phyloP scores from a whole-genome alignment of 2,888 invertebrate genomes.

The Caenorhabditis japonica region DNA sequence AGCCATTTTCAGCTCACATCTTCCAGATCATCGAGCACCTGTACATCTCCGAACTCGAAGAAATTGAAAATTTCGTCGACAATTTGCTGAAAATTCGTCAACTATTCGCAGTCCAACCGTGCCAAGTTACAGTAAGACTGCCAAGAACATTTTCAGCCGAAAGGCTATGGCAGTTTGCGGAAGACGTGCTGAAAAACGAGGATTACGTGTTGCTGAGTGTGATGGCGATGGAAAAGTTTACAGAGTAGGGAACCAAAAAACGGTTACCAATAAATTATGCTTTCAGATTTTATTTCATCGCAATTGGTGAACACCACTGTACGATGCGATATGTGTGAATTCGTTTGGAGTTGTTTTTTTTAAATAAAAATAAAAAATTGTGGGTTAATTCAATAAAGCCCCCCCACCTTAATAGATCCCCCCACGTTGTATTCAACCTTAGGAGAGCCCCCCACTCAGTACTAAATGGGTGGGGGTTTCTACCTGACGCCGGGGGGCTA shows the following conservation, averaged over 20 bases:
- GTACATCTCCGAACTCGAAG: constrained; percentile 1
- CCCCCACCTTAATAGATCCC: no score
- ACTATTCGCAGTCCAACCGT: constrained; percentile 5
- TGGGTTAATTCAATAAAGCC: no score
- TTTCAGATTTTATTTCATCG: constrained; percentile 28
- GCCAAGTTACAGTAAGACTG: constrained; percentile 19
- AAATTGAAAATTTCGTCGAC: constrained; percentile 6
- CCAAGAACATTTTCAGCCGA: not conserved
- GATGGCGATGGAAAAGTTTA: not conserved
- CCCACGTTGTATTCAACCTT: no score
- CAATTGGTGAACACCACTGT: constrained; percentile 18
- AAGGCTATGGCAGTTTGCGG: constrained; percentile 1
- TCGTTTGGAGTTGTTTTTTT: not conserved
- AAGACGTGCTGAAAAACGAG: constrained; percentile 11
- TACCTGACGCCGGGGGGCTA: no score
- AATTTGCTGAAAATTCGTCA: constrained; percentile 6
- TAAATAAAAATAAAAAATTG: no score
- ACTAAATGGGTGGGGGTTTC: no score
- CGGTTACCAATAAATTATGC: not conserved
- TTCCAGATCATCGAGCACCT: constrained; percentile 24
- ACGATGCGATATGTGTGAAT: constrained; percentile 25
- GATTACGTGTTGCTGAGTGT: constrained; percentile 13
- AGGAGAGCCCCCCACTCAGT: no score
- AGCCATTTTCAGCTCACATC: not conserved
- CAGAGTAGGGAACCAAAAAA: constrained; percentile 13